Percentiles rank a stretch among this genome's conserved stretches.
phyloP scores from a whole-genome alignment of 2,797 vertebrate genomes.

The Perodicticus potto region DNA sequence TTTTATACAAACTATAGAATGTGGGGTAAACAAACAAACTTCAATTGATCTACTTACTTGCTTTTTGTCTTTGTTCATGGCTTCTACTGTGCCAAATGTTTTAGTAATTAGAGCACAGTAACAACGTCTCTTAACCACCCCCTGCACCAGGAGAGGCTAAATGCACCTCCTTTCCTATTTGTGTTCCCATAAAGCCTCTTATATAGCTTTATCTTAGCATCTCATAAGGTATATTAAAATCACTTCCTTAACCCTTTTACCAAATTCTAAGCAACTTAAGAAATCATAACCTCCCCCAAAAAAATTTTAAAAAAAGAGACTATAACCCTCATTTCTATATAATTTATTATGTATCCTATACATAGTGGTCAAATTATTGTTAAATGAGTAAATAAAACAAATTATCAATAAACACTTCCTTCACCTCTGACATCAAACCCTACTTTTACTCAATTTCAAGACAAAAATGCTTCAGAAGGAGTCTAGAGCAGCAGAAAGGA shows the following conservation, averaged over 20 bases:
- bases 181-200: neutral
- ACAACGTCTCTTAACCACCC: neutral
- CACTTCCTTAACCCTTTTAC: neutral
- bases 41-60: neutral
- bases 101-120: neutral
- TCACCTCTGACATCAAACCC: neutral
- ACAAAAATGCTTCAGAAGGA: constrained; percentile 40
- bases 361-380: neutral
- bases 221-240: constrained; percentile 46
- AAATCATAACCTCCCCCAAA: neutral
- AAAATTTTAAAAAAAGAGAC: neutral
- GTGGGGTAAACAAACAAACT: constrained; percentile 10
- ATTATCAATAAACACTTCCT: neutral
- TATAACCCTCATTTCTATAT: constrained; percentile 24
- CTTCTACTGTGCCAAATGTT: neutral
- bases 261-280: constrained; percentile 60
- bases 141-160: neutral
- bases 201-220: constrained; percentile 7
- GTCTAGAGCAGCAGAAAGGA: neutral
- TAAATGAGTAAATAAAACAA: constrained; percentile 17
- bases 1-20: neutral
- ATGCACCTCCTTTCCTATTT: neutral
- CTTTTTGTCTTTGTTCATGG: neutral
- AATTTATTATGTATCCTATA: neutral
- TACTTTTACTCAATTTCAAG: constrained; percentile 38